Evolutionary conservation across 2,888 invertebrate species (phyloP).

Genomic region (Deilephila porcellus): DNA sequence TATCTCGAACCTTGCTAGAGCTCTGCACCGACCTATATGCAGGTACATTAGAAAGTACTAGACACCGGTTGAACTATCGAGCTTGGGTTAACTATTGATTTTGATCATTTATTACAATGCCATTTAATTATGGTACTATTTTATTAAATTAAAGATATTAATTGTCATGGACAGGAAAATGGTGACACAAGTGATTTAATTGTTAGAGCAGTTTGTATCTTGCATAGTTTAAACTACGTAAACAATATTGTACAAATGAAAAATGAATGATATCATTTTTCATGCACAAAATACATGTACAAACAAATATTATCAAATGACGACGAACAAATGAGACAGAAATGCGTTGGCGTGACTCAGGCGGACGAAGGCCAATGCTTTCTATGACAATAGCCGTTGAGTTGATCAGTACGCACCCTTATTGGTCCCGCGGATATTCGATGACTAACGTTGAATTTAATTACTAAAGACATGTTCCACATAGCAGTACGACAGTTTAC

Average conservation of each 20-base stretch:
- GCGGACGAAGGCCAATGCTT: slow-evolving; percentile 57
- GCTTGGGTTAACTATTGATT: neutral
- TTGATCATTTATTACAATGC: too few relatives aligned
- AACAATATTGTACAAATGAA: neutral
- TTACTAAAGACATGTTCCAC: slow-evolving; percentile 10
- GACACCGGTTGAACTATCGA: slow-evolving; percentile 1
- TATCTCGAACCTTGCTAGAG: slow-evolving; percentile 16
- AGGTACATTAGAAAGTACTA: slow-evolving; percentile 2
- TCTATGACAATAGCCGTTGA: slow-evolving; percentile 57
- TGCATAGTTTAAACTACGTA: too few relatives aligned
- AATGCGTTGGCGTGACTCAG: slow-evolving; percentile 56
- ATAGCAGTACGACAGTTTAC: neutral
- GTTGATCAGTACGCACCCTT: slow-evolving; percentile 52
- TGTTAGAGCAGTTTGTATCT: too few relatives aligned
- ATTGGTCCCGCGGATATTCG: slow-evolving; percentile 42
- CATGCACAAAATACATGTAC: slow-evolving; percentile 29
- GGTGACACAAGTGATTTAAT: too few relatives aligned
- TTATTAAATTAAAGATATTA: too few relatives aligned
- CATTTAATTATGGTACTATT: too few relatives aligned
- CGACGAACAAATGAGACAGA: slow-evolving; percentile 43
- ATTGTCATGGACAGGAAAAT: too few relatives aligned
- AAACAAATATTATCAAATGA: slow-evolving; percentile 31
- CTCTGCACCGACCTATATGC: neutral
- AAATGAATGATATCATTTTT: neutral
- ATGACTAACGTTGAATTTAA: slow-evolving; percentile 50